These are phyloP conservation scores for Chaetogeoica ovagalla DNA, from an alignment of 2,888 invertebrate species.

Conservation along the genomic window DNA sequence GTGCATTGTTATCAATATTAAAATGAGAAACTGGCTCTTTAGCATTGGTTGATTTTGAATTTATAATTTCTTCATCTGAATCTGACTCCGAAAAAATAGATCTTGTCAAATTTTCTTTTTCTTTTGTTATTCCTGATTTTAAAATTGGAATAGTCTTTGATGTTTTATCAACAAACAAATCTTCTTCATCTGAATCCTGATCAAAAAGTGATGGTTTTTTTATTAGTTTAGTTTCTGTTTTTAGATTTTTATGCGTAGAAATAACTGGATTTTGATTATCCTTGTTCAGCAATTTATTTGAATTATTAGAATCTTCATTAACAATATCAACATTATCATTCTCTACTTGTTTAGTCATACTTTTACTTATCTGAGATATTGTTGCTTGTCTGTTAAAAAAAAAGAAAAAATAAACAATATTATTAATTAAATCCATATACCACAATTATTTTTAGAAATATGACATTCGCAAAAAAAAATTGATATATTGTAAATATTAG, in stretches of 20 bases:
- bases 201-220: slow-evolving; percentile 27
- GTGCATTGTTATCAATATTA: not conserved
- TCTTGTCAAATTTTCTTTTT: slow-evolving; percentile 14
- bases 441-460: too few species aligned
- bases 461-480: too few species aligned
- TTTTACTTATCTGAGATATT: slow-evolving; percentile 4
- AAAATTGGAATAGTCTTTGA: not conserved
- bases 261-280: not conserved
- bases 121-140: not conserved
- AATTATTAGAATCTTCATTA: slow-evolving; percentile 13
- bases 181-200: slow-evolving; percentile 39
- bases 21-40: not conserved
- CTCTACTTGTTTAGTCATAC: not conserved
- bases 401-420: not conserved
- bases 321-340: not conserved
- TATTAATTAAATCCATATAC: too few species aligned
- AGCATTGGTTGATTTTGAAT: not conserved
- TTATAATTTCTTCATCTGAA: slow-evolving; percentile 19
- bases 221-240: not conserved
- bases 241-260: not conserved
- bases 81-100: slow-evolving; percentile 46
- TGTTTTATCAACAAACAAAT: slow-evolving; percentile 29
- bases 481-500: not conserved
- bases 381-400: slow-evolving; percentile 20
- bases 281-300: not conserved